These are phyloP conservation scores for Cynocephalus volans DNA, from an alignment of 2,113 vertebrate genomes.

Conservation along the genomic window DNA sequence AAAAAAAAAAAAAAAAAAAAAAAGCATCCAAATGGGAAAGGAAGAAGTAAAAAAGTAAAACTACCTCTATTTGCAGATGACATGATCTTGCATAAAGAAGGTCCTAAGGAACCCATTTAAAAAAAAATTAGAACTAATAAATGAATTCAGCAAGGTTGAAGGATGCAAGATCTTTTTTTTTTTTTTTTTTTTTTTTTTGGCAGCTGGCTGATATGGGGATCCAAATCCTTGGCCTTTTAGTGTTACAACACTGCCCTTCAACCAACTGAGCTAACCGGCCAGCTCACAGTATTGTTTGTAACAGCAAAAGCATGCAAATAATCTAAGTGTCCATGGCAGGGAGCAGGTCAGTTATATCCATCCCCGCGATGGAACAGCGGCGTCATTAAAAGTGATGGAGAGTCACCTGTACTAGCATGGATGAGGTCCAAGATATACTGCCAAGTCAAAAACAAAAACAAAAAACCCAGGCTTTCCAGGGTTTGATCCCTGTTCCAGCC, in stretches of 20 bases:
- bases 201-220: too few species aligned
- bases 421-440: not conserved
- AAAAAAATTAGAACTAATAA: constrained; percentile 32
- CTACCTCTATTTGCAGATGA: not conserved
- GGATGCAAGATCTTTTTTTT: not conserved
- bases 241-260: too few species aligned
- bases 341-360: not conserved
- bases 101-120: not conserved
- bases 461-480: not conserved
- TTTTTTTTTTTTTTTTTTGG: too few species aligned
- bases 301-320: not conserved
- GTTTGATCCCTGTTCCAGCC: too few species aligned
- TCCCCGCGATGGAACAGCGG: not conserved
- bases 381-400: not conserved
- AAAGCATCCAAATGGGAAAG: not conserved
- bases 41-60: not conserved
- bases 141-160: not conserved
- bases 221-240: too few species aligned
- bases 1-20: not conserved
- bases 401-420: not conserved
- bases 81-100: not conserved
- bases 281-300: not conserved
- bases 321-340: not conserved
- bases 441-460: not conserved
- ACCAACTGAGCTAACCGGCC: too few species aligned